Base-by-base conservation (phyloP, 2,888 invertebrate species). In the Leptura quadrifasciata region DNA sequence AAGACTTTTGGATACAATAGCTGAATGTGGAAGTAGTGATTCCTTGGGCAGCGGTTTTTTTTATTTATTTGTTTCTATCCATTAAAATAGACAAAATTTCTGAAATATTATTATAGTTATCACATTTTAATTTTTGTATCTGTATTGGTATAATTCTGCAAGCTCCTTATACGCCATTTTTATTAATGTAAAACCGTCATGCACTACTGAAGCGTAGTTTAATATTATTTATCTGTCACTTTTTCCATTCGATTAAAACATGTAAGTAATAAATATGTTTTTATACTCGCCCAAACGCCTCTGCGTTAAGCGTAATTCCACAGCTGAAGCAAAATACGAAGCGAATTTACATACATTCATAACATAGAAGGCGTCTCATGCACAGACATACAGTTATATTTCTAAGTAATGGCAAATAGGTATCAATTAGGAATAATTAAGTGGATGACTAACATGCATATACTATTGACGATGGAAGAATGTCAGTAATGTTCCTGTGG, bases 241-340 rank as follows among this genome's bases (percentile, higher is more conserved):
- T 20, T 35, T 35, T 47, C 5, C n/a, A 6, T 31, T 31, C 27
- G n/a, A n/a, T 15, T 47, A 15, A 15, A 47, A 47, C n/a, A 47
- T 47, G 47, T n/a, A 47, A 2, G 1, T 15, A 12, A 31, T 18
- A 6, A 8, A n/a, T 18, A n/a, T n/a, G 9, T n/a, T n/a, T n/a
- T 60, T 61, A 63, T 63, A 63, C 39, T 39, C 12, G 63, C 39
- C 12, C 20, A 47, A 39, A 63, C 63, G 21, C 63, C 63, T 63
- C 63, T 35, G 63, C 20, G 12, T 10, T 6, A 39, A 39, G 9
- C 9, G 20, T 39, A 39, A 18, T 21, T 18, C 21, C 20, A 18
- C 39, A 20, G n/a, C 18, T 18, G 18, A 39, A n/a, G 20, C 63
- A 39, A 63, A 63, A 60, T 60, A 24, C 12, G 15, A 39, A 12